Evolutionary conservation across 2,888 invertebrate genomes (phyloP), one percentile per base, ranked within the genome.

Genomic region (Odontomyia ornata): DNA sequence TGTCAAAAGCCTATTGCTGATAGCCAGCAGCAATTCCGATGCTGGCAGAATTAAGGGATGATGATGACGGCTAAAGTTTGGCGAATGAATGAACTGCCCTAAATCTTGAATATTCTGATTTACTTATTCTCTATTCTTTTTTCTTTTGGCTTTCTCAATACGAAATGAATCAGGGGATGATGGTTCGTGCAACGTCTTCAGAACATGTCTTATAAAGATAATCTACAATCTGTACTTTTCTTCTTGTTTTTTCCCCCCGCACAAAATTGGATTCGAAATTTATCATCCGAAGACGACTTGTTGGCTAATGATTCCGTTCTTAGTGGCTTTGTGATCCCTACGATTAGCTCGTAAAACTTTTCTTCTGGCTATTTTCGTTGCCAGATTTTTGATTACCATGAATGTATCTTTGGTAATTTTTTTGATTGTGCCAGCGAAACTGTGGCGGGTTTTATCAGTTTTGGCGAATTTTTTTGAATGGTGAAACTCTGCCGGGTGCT

Each of bases 261-360:
- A n/a, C 43, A 43, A 67, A 71, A 71, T 47, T 71, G 27, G 71
- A 52, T 71, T 71, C 21, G 71, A 52, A 71, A 71, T 71, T 71
- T 71, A 71, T 71, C 71, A 71, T 71, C 71, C 71, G 27, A 21
- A 47, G 71, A 71, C 71, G 52, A 71, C 47, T 71, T 71, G 47
- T 71, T 36, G 71, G 71, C 71, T 71, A 71, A 71, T 71, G 71
- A 71, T 71, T 47, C 21, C 25, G 47, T 71, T 52, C 9, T 71
- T 46, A 28, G 30, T 27, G 30, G 30, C 30, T 9, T 15, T 71
- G 36, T 71, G 71, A 71, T 71, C 71, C 52, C 27, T 18, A 64
- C 27, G 71, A 71, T 71, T 71, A 71, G 52, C 47, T 71, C 71
- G 47, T 71, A 52, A 64, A 71, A 71, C 25, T 47, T 67, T 47